Evolutionary conservation across 2,888 invertebrate species (phyloP).

Genomic region (Limnephilus lunatus): DNA sequence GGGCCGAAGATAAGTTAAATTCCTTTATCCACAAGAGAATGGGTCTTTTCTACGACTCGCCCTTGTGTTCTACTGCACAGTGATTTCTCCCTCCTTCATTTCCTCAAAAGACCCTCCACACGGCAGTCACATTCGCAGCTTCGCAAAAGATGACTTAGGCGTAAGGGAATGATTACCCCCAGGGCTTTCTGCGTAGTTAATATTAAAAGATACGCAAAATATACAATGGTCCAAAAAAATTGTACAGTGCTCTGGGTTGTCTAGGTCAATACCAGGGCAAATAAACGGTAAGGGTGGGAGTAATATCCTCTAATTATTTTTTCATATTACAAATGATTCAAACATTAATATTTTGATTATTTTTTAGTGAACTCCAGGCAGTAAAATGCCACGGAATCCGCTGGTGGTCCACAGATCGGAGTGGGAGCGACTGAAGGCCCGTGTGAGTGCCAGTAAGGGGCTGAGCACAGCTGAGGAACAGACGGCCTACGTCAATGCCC

Average conservation of each 20-base stretch:
- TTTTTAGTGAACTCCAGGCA: background rate
- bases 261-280: background rate
- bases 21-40: too few relatives aligned
- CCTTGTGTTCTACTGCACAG: too few relatives aligned
- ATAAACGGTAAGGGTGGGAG: background rate
- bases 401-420: slow-evolving; percentile 58
- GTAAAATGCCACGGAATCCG: slow-evolving; percentile 9
- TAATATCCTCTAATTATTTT: background rate
- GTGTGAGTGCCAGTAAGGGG: slow-evolving; percentile 69
- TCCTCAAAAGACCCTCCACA: too few relatives aligned
- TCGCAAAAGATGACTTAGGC: too few relatives aligned
- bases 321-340: background rate
- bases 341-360: background rate
- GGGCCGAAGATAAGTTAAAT: too few relatives aligned
- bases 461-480: slow-evolving; percentile 70
- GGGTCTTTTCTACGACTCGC: too few relatives aligned
- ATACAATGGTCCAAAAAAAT: background rate
- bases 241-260: background rate
- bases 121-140: too few relatives aligned
- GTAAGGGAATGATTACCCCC: too few relatives aligned
- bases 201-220: too few relatives aligned
- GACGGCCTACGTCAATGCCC: slow-evolving; percentile 69
- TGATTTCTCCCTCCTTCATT: too few relatives aligned
- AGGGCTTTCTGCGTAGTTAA: too few relatives aligned
- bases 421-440: slow-evolving; percentile 70